Evolutionary conservation across 1,140 invertebrate species (phyloP).

Genomic region (Zeugodacus cucurbitae): DNA sequence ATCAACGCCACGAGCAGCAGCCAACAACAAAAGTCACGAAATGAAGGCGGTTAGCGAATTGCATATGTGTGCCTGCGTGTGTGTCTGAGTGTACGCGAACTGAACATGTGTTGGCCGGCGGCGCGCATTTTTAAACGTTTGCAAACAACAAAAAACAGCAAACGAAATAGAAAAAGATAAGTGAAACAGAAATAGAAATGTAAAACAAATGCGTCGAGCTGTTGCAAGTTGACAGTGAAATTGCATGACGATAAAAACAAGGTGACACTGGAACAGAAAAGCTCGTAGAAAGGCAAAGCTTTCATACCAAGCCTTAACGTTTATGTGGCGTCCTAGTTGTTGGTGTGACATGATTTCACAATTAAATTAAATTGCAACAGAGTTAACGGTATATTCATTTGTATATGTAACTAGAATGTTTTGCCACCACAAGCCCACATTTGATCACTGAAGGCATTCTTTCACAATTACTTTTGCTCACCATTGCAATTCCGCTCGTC

Average conservation of each 20-base stretch:
- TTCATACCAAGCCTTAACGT: not conserved
- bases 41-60: not conserved
- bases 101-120: constrained; percentile 7
- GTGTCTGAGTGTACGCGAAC: not conserved
- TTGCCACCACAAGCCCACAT: not conserved
- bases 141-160: not conserved
- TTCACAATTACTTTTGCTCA: constrained; percentile 62
- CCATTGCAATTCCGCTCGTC: constrained; percentile 78
- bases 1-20: constrained; percentile 7
- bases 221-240: not conserved
- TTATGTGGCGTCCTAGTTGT: not conserved
- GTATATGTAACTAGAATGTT: not conserved
- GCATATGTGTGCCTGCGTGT: not conserved
- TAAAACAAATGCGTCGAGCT: not conserved
- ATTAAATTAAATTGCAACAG: not conserved
- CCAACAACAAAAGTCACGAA: not conserved
- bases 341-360: not conserved
- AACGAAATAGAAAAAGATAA: not conserved
- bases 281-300: not conserved
- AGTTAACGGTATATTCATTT: no score
- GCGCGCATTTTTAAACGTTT: not conserved
- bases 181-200: not conserved
- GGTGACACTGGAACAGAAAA: not conserved
- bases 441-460: no score
- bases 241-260: not conserved